A percentile compares a stretch with the other conserved stretches of the same genome.
These are phyloP conservation scores for Danio choprae DNA, from an alignment of 2,797 vertebrate genomes.

Conservation along the genomic window DNA sequence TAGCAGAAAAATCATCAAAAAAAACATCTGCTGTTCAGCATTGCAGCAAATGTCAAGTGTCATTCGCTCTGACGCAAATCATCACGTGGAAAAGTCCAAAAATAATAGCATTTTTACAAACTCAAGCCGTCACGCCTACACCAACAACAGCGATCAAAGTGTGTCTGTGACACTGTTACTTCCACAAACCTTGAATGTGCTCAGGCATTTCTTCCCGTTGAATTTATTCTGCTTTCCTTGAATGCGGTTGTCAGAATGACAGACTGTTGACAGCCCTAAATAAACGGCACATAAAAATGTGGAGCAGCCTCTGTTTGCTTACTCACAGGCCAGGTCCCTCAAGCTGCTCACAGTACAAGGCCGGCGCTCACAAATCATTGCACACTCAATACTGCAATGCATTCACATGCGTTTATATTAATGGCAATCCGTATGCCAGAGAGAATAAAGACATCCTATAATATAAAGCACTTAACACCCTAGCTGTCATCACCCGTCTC, in stretches of 20 bases:
- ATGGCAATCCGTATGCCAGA: constrained; percentile 13
- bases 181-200: constrained; percentile 13
- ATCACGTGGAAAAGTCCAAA: not conserved
- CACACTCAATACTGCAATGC: constrained; percentile 12
- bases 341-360: constrained; percentile 39
- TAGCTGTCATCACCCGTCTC: not conserved
- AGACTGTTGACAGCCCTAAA: constrained; percentile 47
- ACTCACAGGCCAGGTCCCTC: constrained; percentile 22
- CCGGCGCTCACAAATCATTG: constrained; percentile 25
- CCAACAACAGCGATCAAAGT: constrained; percentile 7
- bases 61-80: not conserved
- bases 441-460: constrained; percentile 2
- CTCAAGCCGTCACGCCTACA: not conserved
- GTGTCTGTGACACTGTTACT: not conserved
- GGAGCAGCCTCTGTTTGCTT: constrained; percentile 30
- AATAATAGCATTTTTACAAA: constrained; percentile 11
- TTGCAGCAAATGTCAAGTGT: constrained; percentile 11
- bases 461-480: constrained; percentile 5
- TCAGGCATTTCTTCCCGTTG: not conserved
- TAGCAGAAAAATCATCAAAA: not conserved
- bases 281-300: constrained; percentile 34
- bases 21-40: not conserved
- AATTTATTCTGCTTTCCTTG: constrained; percentile 23
- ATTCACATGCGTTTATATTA: constrained; percentile 1
- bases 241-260: constrained; percentile 25